A percentile compares a stretch with the other conserved stretches of the same genome.
phyloP scores from a whole-genome alignment of 2,888 invertebrate species.

The Craniophora ligustri region DNA sequence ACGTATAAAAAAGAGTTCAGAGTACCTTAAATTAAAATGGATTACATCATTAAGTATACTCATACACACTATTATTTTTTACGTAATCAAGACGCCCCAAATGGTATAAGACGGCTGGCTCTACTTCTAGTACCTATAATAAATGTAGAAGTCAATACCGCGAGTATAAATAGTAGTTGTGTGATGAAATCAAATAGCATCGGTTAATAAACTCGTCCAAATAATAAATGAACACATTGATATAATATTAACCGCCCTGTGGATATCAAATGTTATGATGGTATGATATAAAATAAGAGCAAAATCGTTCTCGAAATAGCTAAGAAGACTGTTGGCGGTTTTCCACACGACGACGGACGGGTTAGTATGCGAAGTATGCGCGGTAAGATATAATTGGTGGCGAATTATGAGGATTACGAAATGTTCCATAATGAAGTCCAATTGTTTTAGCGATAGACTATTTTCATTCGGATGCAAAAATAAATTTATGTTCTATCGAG shows the following conservation, averaged over 20 bases:
- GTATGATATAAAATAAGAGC: slow-evolving; percentile 61
- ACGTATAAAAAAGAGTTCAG: too few relatives aligned
- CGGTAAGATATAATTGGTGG: slow-evolving; percentile 42
- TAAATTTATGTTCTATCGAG: slow-evolving; percentile 13
- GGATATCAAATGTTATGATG: slow-evolving; percentile 50
- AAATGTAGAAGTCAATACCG: slow-evolving; percentile 13
- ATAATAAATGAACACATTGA: slow-evolving; percentile 24
- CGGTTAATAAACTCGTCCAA: slow-evolving; percentile 17
- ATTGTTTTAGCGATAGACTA: slow-evolving; percentile 21
- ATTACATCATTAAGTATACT: too few relatives aligned
- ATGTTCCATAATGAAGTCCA: slow-evolving; percentile 31
- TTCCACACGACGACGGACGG: slow-evolving; percentile 61
- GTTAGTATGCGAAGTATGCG: slow-evolving; percentile 47
- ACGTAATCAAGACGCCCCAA: too few relatives aligned
- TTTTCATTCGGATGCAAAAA: slow-evolving; percentile 16
- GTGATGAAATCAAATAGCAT: slow-evolving; percentile 26
- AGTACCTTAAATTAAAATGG: too few relatives aligned
- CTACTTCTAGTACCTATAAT: too few relatives aligned
- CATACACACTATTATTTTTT: too few relatives aligned
- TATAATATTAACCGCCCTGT: slow-evolving; percentile 31
- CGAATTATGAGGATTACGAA: slow-evolving; percentile 28
- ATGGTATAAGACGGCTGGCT: too few relatives aligned
- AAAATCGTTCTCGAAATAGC: slow-evolving; percentile 62
- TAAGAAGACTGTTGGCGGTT: slow-evolving; percentile 60
- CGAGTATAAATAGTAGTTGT: slow-evolving; percentile 22